phyloP scores from a whole-genome alignment of 2,797 vertebrate species.

The Prunella strophiata region DNA sequence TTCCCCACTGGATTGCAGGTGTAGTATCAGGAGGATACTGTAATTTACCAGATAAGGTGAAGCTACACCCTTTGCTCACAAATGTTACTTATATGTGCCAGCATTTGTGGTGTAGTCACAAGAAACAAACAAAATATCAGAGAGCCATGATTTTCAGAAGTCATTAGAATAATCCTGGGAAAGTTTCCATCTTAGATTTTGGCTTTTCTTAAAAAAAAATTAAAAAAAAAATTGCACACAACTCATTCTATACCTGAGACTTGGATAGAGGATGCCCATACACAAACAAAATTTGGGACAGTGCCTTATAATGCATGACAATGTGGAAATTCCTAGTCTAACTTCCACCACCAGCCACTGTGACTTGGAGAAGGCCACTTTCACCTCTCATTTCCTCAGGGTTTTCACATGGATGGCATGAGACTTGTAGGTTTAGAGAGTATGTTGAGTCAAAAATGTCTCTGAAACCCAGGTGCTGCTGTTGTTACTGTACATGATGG shows the following conservation, averaged over 20 bases:
- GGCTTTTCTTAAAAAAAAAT: background rate
- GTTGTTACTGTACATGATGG: background rate
- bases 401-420: background rate
- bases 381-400: background rate
- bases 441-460: background rate
- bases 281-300: fast-evolving
- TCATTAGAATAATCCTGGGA: background rate
- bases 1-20: background rate
- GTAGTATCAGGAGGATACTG: background rate
- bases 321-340: background rate
- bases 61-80: background rate
- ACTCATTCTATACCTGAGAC: background rate
- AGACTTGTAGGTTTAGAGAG: background rate
- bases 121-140: background rate
- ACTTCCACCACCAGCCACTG: fast-evolving
- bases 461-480: background rate
- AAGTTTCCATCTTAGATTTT: background rate
- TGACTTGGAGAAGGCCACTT: background rate
- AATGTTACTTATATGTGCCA: background rate
- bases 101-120: background rate
- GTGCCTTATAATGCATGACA: background rate
- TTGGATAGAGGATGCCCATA: background rate
- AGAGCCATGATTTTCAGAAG: background rate
- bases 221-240: background rate
- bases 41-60: background rate